A percentile compares a stretch with the other conserved stretches of the same genome.
phyloP scores from a whole-genome alignment of 2,113 vertebrate species.

The Carassius carassius region DNA sequence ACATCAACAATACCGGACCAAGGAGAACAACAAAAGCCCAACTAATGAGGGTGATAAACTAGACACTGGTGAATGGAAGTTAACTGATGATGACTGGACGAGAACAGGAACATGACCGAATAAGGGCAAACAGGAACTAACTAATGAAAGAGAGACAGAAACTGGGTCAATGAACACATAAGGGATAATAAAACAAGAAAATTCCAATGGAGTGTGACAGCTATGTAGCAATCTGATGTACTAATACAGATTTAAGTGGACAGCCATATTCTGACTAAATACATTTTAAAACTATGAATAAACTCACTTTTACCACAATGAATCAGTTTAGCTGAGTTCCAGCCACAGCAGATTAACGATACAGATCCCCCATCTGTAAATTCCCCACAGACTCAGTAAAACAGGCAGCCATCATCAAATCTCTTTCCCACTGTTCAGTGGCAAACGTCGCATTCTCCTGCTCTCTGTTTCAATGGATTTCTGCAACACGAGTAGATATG shows the following conservation, averaged over 20 bases:
- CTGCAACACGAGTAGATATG: constrained; percentile 58
- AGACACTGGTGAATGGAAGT: too few relatives aligned
- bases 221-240: constrained; percentile 55
- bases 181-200: too few relatives aligned
- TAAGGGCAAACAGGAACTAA: too few relatives aligned
- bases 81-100: too few relatives aligned
- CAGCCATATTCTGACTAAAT: constrained; percentile 57
- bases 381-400: constrained; percentile 57
- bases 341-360: constrained; percentile 68
- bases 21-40: too few relatives aligned
- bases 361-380: constrained; percentile 67
- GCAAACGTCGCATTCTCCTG: constrained; percentile 59
- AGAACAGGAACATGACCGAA: too few relatives aligned
- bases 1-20: too few relatives aligned
- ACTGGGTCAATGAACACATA: too few relatives aligned
- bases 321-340: constrained; percentile 62
- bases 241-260: constrained; percentile 57
- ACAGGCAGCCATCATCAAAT: constrained; percentile 56
- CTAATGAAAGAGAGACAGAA: too few relatives aligned
- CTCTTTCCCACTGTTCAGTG: constrained; percentile 62
- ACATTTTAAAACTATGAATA: constrained; percentile 62
- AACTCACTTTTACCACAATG: constrained; percentile 54
- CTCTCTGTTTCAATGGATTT: constrained; percentile 61
- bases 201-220: too few relatives aligned
- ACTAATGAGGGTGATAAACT: too few relatives aligned